Conservation (phyloP, 2,113 vertebrate species). For the Gavia stellata region DNA sequence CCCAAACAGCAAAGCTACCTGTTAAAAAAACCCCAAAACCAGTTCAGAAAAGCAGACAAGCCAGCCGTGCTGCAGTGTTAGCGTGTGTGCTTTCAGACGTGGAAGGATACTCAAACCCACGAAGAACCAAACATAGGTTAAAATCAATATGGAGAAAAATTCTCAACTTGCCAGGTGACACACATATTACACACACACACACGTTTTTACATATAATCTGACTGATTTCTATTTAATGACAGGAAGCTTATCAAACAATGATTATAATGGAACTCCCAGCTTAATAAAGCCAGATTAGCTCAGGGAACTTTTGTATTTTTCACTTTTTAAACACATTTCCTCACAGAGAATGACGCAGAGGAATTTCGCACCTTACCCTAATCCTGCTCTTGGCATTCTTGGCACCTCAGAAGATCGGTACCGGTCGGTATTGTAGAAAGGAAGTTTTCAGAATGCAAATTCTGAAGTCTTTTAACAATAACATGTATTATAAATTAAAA, state of each 20-base stretch:
- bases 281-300: background rate
- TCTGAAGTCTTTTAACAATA: background rate
- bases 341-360: background rate
- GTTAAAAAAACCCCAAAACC: background rate
- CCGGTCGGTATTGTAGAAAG: rapidly evolving
- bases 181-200: too few relatives aligned
- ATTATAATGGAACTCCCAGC: background rate
- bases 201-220: background rate
- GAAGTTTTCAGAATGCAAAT: background rate
- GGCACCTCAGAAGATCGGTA: background rate
- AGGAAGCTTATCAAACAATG: background rate
- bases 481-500: background rate
- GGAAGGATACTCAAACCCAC: background rate
- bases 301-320: background rate
- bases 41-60: background rate
- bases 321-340: background rate
- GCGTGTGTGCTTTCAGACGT: background rate
- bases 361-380: background rate
- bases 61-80: background rate
- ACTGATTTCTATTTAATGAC: background rate
- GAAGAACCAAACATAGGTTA: background rate
- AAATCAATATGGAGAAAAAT: background rate
- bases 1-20: slow-evolving; percentile 98
- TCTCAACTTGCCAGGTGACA: background rate
- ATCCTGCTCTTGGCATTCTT: background rate